Base-by-base conservation (phyloP, 1,140 invertebrate species). In the Anastatus disparis region DNA sequence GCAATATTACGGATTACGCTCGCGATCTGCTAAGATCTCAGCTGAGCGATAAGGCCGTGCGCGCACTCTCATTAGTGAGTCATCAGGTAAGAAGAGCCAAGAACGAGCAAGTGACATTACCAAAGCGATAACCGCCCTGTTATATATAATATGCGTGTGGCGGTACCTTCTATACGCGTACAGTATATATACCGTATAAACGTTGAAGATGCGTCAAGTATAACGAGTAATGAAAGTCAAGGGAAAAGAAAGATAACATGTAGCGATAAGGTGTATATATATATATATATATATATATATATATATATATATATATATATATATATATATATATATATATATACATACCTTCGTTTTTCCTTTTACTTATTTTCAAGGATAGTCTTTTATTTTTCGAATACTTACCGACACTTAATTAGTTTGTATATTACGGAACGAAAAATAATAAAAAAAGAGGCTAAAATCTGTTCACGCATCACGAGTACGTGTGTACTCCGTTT, bases 61-160 rank as follows among this genome's bases (percentile, higher is more conserved):
- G 22, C 56, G 61, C 27, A 56, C 58, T 73, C 77, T 78, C 75
- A 78, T 81, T 81, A 78, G 73, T 77, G 76, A 80, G 75, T 81
- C 74, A 79, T 77, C 74, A 22, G 63, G 38, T n/a, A 61, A 50
- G 22, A n/a, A n/a, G n/a, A n/a, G n/a, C n/a, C n/a, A n/a, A n/a
- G n/a, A n/a, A n/a, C n/a, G n/a, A 70, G 44, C 53, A 59, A 67
- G 29, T 73, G 76, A 74, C 73, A 71, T 50, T 44, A 59, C 64
- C 50, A 55, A n/a, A n/a, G 50, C 38, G 40, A 55, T 55, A 46
- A 31, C 24, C 35, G 53, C 58, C 38, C 26, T 29, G 68, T 73
- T 73, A 70, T 52, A 48, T 29, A n/a, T n/a, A n/a, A n/a, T n/a
- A n/a, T n/a, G n/a, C n/a, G n/a, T n/a, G n/a, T n/a, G n/a, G 64